Evolutionary conservation across 2,797 vertebrate species (phyloP), one percentile per base, ranked within the genome.

Genomic region (Phrynocephalus guinanensis): DNA sequence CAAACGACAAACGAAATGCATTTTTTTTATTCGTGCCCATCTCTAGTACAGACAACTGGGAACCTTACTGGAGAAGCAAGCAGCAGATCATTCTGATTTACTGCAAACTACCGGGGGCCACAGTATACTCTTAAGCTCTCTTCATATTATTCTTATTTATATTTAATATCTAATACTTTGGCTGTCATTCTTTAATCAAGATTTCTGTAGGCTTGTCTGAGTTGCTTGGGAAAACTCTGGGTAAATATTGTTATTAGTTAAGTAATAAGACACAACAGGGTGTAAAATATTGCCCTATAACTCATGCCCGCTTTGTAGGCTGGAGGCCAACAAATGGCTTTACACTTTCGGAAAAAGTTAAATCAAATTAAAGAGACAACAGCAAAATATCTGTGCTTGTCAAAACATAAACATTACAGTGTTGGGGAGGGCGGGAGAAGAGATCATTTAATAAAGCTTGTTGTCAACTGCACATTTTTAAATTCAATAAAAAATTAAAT

Each of bases 191-290:
- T 95, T 94, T 96, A 94, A 95, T 96, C 95, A 95, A 95, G 95
- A 96, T 95, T 96, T 95, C 95, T 95, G 93, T 90, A 92, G 92
- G 93, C 91, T 91, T 95, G 94, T 92, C 95, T 92, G 88, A 92
- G 88, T 89, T 90, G 92, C 89, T 94, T 18, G 93, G 93, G 94
- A 90, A 94, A 94, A 94, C 94, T 89, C 93, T 92, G 92, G 94
- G 94, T 95, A 96, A 96, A 96, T 95, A 95, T 95, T 95, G 92
- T 95, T 95, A 96, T 95, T 96, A 95, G 95, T 94, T 94, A 94
- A 96, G 95, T 95, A 96, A 95, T 95, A 96, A 94, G 95, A 94
- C 91, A 94, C 93, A 94, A 94, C 94, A 95, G 90, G 90, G 90
- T 95, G 92, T 96, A 92, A 96, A 94, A 95, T 95, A 95, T 95